Evolutionary conservation across 2,888 invertebrate species (phyloP), one percentile per base, ranked within the genome.

Genomic region (Cepaea hortensis): DNA sequence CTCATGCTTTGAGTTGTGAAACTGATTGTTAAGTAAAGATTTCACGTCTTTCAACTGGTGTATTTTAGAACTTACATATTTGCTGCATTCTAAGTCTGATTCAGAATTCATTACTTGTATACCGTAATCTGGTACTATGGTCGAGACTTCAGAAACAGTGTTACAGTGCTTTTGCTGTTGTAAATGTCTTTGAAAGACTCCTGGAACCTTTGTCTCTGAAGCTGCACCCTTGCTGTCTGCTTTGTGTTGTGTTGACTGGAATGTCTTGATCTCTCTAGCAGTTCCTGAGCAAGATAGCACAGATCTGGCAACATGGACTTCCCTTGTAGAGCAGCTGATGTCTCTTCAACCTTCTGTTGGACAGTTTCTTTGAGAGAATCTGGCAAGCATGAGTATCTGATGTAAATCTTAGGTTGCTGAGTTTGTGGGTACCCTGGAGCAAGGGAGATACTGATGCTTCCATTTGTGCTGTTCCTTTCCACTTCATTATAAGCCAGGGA

Each of bases 221-320:
- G 48, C n/a, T 15, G 7, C 20, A 61, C 35, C 18, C 48, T 13
- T 50, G n/a, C 23, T 6, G 23, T 15, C n/a, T 70, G 50, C 20
- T 3, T n/a, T 48, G 9, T 13, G 55, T 9, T 13, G 20, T 23
- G 55, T 6, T 35, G 15, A 4, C 50, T 68, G 62, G 9, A 70
- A 23, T n/a, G 35, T n/a, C 62, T 81, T 76, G 35, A 83, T 68
- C 23, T 76, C 82, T 61, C 48, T 7, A 87, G 55, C 62, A 79
- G 50, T 65, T 87, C 84, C 65, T 80, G 79, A n/a, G 75, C 65
- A 46, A 84, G 76, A 15, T 48, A 73, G 73, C 55, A 72, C 65
- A 87, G 61, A 62, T 87, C 87, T 15, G 84, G 55, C 23, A 87
- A n/a, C 79, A 84, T 80, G 3, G 80, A 35, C 68, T 87, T 76